Evolutionary conservation across 2,797 vertebrate species (phyloP), one percentile per base, ranked within the genome.

Genomic region (Peromyscus attwateri): DNA sequence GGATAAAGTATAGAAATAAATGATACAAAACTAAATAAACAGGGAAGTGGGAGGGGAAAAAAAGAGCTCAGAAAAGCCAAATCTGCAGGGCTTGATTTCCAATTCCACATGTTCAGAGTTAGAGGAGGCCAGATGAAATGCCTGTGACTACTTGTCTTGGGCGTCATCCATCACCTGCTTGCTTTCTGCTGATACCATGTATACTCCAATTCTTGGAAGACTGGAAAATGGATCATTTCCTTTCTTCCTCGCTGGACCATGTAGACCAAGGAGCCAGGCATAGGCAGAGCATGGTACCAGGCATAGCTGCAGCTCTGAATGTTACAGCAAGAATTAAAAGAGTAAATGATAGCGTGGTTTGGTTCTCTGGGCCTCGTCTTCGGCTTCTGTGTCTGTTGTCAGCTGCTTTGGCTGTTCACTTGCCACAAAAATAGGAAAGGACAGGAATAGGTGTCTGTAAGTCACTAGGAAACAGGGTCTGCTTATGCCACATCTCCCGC

Each of bases 11-110:
- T 93, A 57, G 82, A 82, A 95, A 97, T 97, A 97, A 98, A 95
- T 95, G 76, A 71, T 96, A 92, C 37, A 94, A 98, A 94, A 29
- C 17, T 49, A 92, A 96, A 66, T 88, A 96, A 98, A 98, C 46
- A 73, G 17, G 40, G 57, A 70, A n/a, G 31, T 4, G 3, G 3
- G 92, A 64, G 25, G 43, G 76, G 70, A 27, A 7, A 95, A 73
- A 79, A 2, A 55, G 46, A 3, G n/a, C 94, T 97, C 64, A 60
- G 21, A 97, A 70, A 37, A 75, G 25, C 49, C 68, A 75, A 89
- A 87, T 92, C 87, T 75, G 23, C 43, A 70, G 82, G 27, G 23
- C 40, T 93, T 87, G 70, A 85, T 94, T 96, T 37, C 25, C 25
- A 79, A 92, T 25, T 37, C 16, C 46, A 77, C 27, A 11, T 83